Conservation (phyloP, 1,140 invertebrate species). For the Nymphalis io region DNA sequence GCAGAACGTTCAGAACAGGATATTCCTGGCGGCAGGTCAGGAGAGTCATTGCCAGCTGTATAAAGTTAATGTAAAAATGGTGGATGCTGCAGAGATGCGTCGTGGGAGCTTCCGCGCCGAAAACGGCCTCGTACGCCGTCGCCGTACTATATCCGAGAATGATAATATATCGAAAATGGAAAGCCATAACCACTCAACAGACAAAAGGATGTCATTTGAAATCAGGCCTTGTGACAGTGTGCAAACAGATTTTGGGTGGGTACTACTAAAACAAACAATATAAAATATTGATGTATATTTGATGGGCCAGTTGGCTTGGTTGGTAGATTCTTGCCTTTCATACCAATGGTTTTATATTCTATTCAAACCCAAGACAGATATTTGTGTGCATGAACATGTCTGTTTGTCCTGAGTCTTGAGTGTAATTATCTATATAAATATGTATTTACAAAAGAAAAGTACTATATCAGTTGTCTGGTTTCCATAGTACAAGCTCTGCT, state of each 20-base stretch:
- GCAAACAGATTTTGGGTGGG: slow-evolving; percentile 89
- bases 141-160: slow-evolving; percentile 71
- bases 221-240: slow-evolving; percentile 88
- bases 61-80: slow-evolving; percentile 87
- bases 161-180: slow-evolving; percentile 74
- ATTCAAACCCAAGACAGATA: no score
- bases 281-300: neutral
- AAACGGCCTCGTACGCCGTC: slow-evolving; percentile 72
- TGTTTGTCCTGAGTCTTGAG: no score
- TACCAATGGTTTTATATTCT: no score
- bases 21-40: slow-evolving; percentile 93
- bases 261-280: slow-evolving; percentile 17
- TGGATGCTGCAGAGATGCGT: slow-evolving; percentile 75
- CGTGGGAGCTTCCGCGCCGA: slow-evolving; percentile 77
- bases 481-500: no score
- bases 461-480: no score
- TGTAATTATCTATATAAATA: no score
- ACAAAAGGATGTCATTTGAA: slow-evolving; percentile 86
- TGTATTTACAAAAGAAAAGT: no score
- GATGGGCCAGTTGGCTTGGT: no score
- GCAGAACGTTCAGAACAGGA: slow-evolving; percentile 81
- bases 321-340: no score
- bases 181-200: slow-evolving; percentile 71
- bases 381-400: no score
- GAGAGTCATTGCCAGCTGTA: slow-evolving; percentile 96